phyloP scores from a whole-genome alignment of 2,888 invertebrate genomes.

The Clostera curtula region DNA sequence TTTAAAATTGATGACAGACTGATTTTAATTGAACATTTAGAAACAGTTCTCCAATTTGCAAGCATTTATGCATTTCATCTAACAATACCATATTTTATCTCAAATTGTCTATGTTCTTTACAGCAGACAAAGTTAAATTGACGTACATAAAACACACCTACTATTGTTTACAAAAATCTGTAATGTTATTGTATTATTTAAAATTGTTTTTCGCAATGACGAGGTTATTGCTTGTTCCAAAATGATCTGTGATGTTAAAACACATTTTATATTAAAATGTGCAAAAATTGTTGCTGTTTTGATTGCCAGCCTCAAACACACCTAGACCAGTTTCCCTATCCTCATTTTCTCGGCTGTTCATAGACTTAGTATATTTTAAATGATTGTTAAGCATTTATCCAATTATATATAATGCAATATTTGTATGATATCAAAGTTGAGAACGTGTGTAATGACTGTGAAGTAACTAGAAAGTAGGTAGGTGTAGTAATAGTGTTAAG shows the following conservation, averaged over 20 bases:
- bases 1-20: too few relatives aligned
- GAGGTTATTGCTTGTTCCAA: constrained; percentile 26
- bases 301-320: constrained; percentile 33
- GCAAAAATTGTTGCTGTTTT: constrained; percentile 47
- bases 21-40: too few relatives aligned
- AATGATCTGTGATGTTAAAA: constrained; percentile 55
- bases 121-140: too few relatives aligned
- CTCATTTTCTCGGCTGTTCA: constrained; percentile 8
- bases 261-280: constrained; percentile 74
- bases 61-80: too few relatives aligned
- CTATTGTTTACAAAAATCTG: neutral
- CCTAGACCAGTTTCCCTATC: constrained; percentile 7
- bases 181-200: constrained; percentile 4
- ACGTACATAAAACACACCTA: too few relatives aligned
- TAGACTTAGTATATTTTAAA: neutral
- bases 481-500: constrained; percentile 27
- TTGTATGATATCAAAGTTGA: too few relatives aligned
- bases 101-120: too few relatives aligned
- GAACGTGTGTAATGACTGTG: too few relatives aligned
- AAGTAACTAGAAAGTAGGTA: too few relatives aligned
- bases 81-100: too few relatives aligned
- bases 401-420: constrained; percentile 1
- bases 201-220: constrained; percentile 27
- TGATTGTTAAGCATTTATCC: neutral
- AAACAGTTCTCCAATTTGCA: too few relatives aligned